These are phyloP conservation scores for Agrilus mali DNA, from an alignment of 2,888 invertebrate genomes.

Conservation along the genomic window DNA sequence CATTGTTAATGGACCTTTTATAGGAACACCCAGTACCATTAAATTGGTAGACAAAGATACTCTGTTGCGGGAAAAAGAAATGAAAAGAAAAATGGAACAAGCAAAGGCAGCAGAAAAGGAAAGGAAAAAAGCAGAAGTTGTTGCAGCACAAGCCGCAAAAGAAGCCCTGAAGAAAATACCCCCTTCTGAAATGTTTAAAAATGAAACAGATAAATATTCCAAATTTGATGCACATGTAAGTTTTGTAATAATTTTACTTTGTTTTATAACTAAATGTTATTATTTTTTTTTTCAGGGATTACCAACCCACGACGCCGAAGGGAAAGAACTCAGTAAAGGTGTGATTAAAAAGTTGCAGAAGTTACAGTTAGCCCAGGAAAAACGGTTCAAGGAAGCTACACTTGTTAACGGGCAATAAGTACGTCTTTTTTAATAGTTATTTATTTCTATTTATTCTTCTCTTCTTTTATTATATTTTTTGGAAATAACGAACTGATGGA, in stretches of 20 bases:
- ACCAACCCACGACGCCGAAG: constrained; percentile 82
- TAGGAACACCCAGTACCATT: constrained; percentile 52
- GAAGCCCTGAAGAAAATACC: constrained; percentile 77
- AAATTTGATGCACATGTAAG: constrained; percentile 80
- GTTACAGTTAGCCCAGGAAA: constrained; percentile 81
- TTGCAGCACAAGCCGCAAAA: constrained; percentile 62
- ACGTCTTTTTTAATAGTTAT: too few relatives aligned
- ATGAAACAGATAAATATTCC: constrained; percentile 81
- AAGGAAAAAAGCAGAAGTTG: constrained; percentile 60
- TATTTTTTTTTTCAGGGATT: constrained; percentile 67
- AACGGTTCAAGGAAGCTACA: constrained; percentile 61
- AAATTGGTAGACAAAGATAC: constrained; percentile 77
- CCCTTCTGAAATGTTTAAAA: constrained; percentile 75
- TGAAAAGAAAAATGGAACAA: constrained; percentile 61
- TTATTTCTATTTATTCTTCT: too few relatives aligned
- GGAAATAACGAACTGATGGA: too few relatives aligned
- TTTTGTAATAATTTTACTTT: background rate
- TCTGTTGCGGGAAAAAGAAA: constrained; percentile 51
- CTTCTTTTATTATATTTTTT: too few relatives aligned
- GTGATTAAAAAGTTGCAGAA: constrained; percentile 76
- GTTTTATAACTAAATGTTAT: too few relatives aligned
- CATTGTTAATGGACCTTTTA: constrained; percentile 5
- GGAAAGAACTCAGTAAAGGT: constrained; percentile 87
- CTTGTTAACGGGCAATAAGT: background rate
- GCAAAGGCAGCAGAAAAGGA: constrained; percentile 65